Evolutionary conservation across 2,113 vertebrate genomes (phyloP).

Genomic region (Centrocercus urophasianus): DNA sequence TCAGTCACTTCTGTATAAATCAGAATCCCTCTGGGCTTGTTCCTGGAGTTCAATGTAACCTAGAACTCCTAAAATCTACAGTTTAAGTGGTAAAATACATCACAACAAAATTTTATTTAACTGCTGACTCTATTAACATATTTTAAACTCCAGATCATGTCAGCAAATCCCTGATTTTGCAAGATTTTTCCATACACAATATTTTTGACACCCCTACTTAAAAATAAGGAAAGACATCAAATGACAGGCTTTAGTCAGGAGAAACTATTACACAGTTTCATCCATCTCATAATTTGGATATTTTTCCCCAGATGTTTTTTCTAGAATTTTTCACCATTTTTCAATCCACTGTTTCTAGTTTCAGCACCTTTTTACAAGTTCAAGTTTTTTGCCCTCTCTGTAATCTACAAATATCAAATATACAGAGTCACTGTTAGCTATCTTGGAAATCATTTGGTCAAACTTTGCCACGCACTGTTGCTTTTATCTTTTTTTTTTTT

Average conservation of each 20-base stretch:
- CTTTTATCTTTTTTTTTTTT: background rate
- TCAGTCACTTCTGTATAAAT: background rate
- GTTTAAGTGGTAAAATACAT: background rate
- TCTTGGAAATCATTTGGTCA: background rate
- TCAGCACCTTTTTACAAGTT: background rate
- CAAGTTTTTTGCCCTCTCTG: fast-evolving
- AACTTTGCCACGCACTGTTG: background rate
- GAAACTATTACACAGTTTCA: background rate
- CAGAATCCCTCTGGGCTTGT: background rate
- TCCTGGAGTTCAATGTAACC: background rate
- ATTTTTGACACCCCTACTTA: background rate
- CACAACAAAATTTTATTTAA: background rate
- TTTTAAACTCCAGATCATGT: background rate
- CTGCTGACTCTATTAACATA: background rate
- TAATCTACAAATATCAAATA: background rate
- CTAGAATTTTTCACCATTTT: background rate
- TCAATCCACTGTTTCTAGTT: background rate
- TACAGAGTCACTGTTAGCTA: background rate
- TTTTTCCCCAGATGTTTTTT: background rate
- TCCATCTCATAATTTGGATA: background rate
- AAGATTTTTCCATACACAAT: background rate
- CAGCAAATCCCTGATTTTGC: fast-evolving
- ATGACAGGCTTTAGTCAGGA: background rate
- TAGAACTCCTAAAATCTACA: background rate
- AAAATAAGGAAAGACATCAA: background rate